These are phyloP conservation scores for Mythimna loreyi DNA, from an alignment of 2,888 invertebrate genomes.

Conservation along the genomic window DNA sequence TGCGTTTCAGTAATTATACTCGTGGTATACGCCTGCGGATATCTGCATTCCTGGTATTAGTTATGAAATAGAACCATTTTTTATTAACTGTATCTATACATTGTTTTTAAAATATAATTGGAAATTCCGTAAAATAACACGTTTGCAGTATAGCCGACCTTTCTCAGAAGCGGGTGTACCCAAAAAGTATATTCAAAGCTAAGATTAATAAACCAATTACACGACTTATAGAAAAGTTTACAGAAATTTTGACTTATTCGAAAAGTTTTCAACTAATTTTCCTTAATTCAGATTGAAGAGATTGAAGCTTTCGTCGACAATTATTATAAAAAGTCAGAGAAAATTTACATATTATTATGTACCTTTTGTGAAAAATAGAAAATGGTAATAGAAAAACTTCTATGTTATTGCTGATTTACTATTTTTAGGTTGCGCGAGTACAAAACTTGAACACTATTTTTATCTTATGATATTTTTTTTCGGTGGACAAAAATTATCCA, in stretches of 20 bases:
- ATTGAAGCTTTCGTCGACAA: slow-evolving; percentile 55
- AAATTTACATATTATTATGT: slow-evolving; percentile 49
- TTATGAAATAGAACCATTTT: too few relatives aligned
- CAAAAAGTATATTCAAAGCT: slow-evolving; percentile 36
- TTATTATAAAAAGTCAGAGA: slow-evolving; percentile 52
- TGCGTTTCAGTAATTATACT: too few relatives aligned
- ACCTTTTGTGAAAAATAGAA: slow-evolving; percentile 7
- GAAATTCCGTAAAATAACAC: not conserved
- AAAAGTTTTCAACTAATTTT: slow-evolving; percentile 58
- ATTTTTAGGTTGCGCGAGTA: too few relatives aligned
- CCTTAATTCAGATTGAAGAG: slow-evolving; percentile 57
- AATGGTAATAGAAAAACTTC: too few relatives aligned
- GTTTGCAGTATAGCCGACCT: not conserved
- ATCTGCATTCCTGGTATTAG: too few relatives aligned
- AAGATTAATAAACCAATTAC: slow-evolving; percentile 60
- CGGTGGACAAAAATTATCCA: too few relatives aligned
- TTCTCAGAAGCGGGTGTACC: slow-evolving; percentile 2
- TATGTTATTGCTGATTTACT: too few relatives aligned
- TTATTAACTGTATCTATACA: too few relatives aligned
- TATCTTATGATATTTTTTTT: too few relatives aligned
- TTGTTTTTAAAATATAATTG: not conserved
- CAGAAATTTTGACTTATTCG: slow-evolving; percentile 60
- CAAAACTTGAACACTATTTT: too few relatives aligned
- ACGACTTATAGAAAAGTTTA: slow-evolving; percentile 48
- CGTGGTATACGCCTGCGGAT: too few relatives aligned